Evolutionary conservation across 2,113 vertebrate genomes (phyloP).

Genomic region (Cyphomyrus discorhynchus): DNA sequence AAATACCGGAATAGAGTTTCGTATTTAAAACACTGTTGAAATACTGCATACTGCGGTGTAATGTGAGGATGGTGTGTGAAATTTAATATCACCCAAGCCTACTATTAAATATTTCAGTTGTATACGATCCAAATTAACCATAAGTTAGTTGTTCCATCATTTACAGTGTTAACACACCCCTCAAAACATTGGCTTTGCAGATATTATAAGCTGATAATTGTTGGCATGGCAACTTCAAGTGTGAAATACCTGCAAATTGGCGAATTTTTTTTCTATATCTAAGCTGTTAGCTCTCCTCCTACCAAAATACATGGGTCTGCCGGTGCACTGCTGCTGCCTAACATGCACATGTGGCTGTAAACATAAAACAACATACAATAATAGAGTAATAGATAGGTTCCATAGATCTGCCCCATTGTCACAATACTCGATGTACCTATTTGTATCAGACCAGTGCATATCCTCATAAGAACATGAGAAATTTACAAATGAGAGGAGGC

Average conservation of each 20-base stretch:
- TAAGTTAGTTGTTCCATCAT: background rate
- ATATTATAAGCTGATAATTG: background rate
- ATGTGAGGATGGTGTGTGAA: background rate
- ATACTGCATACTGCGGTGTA: background rate
- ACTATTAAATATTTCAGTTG: background rate
- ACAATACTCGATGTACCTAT: background rate
- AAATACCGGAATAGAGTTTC: background rate
- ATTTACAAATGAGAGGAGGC: too few relatives aligned
- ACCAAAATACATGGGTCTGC: background rate
- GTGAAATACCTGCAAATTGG: background rate
- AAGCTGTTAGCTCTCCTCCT: background rate
- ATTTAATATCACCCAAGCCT: background rate
- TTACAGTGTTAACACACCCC: background rate
- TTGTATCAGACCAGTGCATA: background rate
- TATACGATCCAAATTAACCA: background rate
- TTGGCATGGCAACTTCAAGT: background rate
- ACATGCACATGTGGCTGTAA: background rate
- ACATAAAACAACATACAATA: background rate
- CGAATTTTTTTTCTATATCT: background rate
- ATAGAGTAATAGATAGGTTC: background rate
- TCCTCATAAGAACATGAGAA: too few relatives aligned
- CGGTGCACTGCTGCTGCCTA: background rate
- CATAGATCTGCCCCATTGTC: background rate
- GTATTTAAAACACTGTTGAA: background rate
- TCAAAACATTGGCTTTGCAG: background rate